Conservation (phyloP, 2,797 vertebrate genomes). For the Halcyon smyrnensis region DNA sequence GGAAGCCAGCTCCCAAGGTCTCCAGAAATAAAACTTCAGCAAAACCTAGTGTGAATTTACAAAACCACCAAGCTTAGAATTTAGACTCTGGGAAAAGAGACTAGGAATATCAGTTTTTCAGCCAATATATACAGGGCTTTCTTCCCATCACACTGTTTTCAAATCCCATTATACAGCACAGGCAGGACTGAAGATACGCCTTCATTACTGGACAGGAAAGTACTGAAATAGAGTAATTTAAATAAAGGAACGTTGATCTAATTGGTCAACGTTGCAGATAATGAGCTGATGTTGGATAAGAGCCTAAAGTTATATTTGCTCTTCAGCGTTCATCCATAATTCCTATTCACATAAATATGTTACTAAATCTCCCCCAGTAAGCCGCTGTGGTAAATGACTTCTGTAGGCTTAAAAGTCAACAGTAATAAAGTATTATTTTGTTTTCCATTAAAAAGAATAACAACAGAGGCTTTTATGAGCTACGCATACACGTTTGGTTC, state of each 20-base stretch:
- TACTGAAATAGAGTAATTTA: background rate
- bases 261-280: background rate
- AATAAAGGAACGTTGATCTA: constrained; percentile 11
- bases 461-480: background rate
- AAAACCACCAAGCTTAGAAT: constrained; percentile 32
- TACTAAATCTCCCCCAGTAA: constrained; percentile 29
- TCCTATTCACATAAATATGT: constrained; percentile 36
- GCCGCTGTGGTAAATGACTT: background rate
- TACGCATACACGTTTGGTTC: background rate
- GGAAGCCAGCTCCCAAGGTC: background rate
- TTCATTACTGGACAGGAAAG: constrained; percentile 6
- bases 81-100: constrained; percentile 6
- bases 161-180: background rate
- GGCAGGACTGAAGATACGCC: background rate
- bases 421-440: constrained; percentile 22
- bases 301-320: constrained; percentile 31
- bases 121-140: constrained; percentile 47
- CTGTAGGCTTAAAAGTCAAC: constrained; percentile 5
- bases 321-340: background rate
- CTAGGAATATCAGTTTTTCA: background rate
- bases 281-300: constrained; percentile 36
- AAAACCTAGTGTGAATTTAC: constrained; percentile 26
- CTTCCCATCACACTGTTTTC: constrained; percentile 23
- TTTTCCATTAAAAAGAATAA: constrained; percentile 10
- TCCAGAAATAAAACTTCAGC: background rate